Evolutionary conservation across 2,888 invertebrate species (phyloP).

Genomic region (Eubasilissa splendida): DNA sequence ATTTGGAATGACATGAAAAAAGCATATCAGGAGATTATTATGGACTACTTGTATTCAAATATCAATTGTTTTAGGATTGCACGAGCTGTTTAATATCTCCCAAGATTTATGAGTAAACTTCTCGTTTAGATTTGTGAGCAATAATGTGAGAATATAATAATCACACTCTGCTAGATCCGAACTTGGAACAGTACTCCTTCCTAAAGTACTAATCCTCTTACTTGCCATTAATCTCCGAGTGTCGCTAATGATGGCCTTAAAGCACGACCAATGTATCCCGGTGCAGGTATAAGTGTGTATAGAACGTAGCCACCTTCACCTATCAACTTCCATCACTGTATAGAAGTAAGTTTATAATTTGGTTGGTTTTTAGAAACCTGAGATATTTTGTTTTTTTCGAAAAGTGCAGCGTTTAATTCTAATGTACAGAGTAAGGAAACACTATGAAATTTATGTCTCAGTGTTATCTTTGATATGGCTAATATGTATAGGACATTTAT

Average conservation of each 20-base stretch:
- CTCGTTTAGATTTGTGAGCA: too few relatives aligned
- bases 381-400: constrained; percentile 54
- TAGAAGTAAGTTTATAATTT: constrained; percentile 57
- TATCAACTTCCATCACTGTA: constrained; percentile 54
- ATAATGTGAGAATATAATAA: too few relatives aligned
- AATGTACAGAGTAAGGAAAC: constrained; percentile 58
- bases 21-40: too few relatives aligned
- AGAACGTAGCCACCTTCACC: constrained; percentile 35
- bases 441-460: constrained; percentile 51
- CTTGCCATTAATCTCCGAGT: constrained; percentile 34
- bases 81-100: too few relatives aligned
- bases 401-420: constrained; percentile 59
- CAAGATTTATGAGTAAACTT: too few relatives aligned
- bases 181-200: too few relatives aligned
- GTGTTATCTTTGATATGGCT: constrained; percentile 56
- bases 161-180: too few relatives aligned
- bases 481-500: constrained; percentile 53
- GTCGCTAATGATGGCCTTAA: constrained; percentile 46
- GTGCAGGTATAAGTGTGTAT: constrained; percentile 21
- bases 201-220: too few relatives aligned
- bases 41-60: too few relatives aligned
- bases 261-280: constrained; percentile 46
- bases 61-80: too few relatives aligned
- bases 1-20: too few relatives aligned
- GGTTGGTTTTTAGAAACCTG: constrained; percentile 58